phyloP scores from a whole-genome alignment of 2,797 vertebrate species.

The Heteromormyrus szaboi region DNA sequence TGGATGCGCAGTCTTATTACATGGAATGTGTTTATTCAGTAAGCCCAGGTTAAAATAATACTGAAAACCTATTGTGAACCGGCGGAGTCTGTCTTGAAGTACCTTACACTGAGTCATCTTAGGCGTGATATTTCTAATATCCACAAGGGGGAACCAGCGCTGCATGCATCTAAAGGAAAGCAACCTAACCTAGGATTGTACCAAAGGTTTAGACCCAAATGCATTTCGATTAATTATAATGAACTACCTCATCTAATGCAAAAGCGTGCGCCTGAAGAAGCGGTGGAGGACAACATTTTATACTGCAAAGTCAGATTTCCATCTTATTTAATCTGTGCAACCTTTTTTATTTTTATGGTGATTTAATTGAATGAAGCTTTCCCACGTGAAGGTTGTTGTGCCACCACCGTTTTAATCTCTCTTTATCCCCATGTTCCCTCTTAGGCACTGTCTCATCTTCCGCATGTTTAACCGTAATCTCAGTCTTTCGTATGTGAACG shows the following conservation, averaged over 20 bases:
- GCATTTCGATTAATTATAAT: not conserved
- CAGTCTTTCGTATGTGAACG: not conserved
- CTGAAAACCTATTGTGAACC: not conserved
- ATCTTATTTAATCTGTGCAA: not conserved
- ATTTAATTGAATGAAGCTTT: not conserved
- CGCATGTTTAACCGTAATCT: not conserved
- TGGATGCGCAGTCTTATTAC: not conserved
- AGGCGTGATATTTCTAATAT: not conserved
- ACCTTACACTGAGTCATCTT: not conserved
- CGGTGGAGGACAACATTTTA: not conserved
- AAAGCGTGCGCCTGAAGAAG: not conserved
- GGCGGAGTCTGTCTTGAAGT: not conserved
- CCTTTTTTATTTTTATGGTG: not conserved
- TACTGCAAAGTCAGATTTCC: not conserved
- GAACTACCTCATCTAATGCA: not conserved
- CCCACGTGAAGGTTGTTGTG: not conserved
- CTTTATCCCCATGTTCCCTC: not conserved
- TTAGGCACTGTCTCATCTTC: not conserved
- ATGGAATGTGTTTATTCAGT: not conserved
- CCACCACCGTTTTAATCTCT: not conserved
- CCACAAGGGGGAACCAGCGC: slow-evolving; percentile 12
- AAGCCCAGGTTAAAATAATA: not conserved
- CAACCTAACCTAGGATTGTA: not conserved
- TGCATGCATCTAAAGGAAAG: not conserved
- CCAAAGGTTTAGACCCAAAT: not conserved